Evolutionary conservation across 2,888 invertebrate genomes (phyloP), one percentile per base, ranked within the genome.

Genomic region (Chymomyza amoena): DNA sequence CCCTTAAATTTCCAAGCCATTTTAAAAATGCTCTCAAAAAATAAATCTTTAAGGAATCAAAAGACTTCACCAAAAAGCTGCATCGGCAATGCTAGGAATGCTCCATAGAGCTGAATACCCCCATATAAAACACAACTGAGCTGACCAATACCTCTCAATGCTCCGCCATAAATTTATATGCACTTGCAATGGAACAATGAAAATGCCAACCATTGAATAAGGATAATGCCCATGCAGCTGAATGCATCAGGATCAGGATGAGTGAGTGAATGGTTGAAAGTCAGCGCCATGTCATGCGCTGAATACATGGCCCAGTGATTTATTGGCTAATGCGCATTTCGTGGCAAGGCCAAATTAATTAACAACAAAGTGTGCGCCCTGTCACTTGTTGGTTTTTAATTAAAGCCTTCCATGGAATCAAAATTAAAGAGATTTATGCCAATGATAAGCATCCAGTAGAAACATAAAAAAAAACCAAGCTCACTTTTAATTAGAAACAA

Each of bases 401-500:
- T 88, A 87, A 86, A 84, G 76, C 78, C 57, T 63, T 69, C 76
- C 75, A 78, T 77, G 79, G 62, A 65, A 77, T 78, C 71, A 76
- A 80, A 78, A 76, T 78, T 76, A 68, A 77, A 79, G 73, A 76
- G 77, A 82, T 87, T 74, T 77, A 69, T 70, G 73, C 68, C 45
- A 62, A 28, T n/a, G 76, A 74, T 73, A 80, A 76, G 45, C 32
- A 54, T 50, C 54, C 60, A 57, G 39, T 36, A n/a, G 61, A 20
- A 61, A 61, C 57, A 69, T 60, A 59, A 64, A 36, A 67, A 68
- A 69, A 66, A 67, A 69, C 57, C 7, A 32, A 69, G 62, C 7
- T 60, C 71, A 69, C 67, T 78, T 80, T 87, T 89, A 87, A 89
- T 89, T 89, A 88, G 79, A 89, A 85, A 80, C 80, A 87, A 87